These are phyloP conservation scores for Triplophysa bombifrons DNA, from an alignment of 2,797 vertebrate genomes.

Conservation along the genomic window DNA sequence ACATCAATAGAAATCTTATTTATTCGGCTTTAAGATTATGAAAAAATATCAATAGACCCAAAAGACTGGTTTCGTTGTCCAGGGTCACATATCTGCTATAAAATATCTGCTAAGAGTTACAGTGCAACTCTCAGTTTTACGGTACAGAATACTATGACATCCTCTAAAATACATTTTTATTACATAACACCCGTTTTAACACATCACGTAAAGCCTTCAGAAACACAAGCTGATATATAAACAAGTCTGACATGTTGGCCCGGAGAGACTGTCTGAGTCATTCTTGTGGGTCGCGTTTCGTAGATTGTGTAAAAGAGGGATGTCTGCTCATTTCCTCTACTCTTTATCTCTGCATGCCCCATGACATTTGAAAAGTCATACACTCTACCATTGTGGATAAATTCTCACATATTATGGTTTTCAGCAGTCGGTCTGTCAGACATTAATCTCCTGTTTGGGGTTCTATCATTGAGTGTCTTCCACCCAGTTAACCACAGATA, in stretches of 20 bases:
- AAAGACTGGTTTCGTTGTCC: too few species aligned
- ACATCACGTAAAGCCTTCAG: not conserved
- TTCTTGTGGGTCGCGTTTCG: conserved; percentile 40
- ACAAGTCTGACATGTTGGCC: conserved; percentile 21
- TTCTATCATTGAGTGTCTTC: conserved; percentile 14
- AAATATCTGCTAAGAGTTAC: too few species aligned
- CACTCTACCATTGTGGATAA: conserved; percentile 39
- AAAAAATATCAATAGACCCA: too few species aligned
- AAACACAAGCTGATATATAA: conserved; percentile 25
- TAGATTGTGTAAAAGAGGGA: conserved; percentile 26
- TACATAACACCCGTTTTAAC: not conserved
- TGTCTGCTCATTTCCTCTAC: conserved; percentile 26
- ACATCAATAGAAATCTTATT: too few species aligned
- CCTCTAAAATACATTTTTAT: conserved; percentile 10
- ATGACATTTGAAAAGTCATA: conserved; percentile 50
- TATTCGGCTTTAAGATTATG: too few species aligned
- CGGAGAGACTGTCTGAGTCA: conserved; percentile 20
- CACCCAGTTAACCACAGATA: conserved; percentile 40
- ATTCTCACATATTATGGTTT: conserved; percentile 40
- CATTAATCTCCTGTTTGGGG: conserved; percentile 40
- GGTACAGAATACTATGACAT: not conserved
- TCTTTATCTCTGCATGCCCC: conserved; percentile 41
- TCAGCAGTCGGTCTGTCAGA: conserved; percentile 28
- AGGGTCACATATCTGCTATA: too few species aligned
- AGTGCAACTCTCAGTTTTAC: not conserved